These are phyloP conservation scores for Crioceris asparagi DNA, from an alignment of 2,888 invertebrate species.

Conservation along the genomic window DNA sequence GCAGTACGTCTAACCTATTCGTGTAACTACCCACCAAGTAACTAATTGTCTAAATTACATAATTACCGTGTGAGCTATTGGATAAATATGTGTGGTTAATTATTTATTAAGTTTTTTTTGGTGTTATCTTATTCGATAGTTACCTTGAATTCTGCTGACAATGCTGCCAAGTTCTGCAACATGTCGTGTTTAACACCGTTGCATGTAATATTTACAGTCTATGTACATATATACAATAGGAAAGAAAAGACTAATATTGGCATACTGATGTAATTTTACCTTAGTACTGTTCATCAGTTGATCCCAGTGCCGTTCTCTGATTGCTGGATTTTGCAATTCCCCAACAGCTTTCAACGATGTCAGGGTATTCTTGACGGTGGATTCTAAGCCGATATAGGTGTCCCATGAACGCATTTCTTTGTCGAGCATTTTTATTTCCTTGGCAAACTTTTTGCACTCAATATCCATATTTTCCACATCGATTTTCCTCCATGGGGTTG, in stretches of 20 bases:
- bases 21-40: no score
- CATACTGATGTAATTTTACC: no score
- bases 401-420: slow-evolving; percentile 97
- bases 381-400: slow-evolving; percentile 77
- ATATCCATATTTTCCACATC: slow-evolving; percentile 98
- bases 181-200: no score
- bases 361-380: slow-evolving; percentile 90
- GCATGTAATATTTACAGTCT: slow-evolving; percentile 18
- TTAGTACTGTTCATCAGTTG: slow-evolving; percentile 94
- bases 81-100: no score
- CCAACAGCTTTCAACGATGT: slow-evolving; percentile 91
- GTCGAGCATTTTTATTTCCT: slow-evolving; percentile 82
- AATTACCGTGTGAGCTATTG: no score
- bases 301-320: slow-evolving; percentile 93
- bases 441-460: slow-evolving; percentile 95
- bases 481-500: slow-evolving; percentile 92
- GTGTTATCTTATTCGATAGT: no score
- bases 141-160: slow-evolving; percentile 71
- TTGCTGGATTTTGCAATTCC: slow-evolving; percentile 92
- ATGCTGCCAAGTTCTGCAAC: slow-evolving; percentile 71
- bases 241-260: slow-evolving; percentile 5
- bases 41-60: no score
- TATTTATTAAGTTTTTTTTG: no score
- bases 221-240: slow-evolving; percentile 9
- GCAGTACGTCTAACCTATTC: no score